Conservation (phyloP, 2,113 vertebrate species). For the Podarcis raffonei region DNA sequence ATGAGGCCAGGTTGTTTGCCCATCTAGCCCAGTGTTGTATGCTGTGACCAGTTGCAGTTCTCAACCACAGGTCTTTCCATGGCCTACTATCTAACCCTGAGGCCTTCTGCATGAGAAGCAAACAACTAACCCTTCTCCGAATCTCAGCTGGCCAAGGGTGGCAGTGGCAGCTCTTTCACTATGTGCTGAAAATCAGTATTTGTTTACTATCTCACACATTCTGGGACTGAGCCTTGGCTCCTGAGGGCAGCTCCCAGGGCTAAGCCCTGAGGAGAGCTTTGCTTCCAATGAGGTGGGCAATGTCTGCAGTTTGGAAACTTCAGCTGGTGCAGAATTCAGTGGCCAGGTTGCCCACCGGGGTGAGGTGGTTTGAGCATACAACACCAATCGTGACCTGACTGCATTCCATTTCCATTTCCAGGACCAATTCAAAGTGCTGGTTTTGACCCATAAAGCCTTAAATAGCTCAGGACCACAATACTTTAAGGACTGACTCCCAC, state of each 20-base stretch:
- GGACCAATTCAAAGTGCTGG: too few species aligned
- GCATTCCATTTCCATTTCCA: too few species aligned
- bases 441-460: too few species aligned
- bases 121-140: too few species aligned
- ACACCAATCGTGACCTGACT: too few species aligned
- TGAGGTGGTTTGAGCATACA: too few species aligned
- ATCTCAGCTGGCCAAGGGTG: neutral
- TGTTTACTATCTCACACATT: neutral
- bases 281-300: neutral
- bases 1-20: neutral
- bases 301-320: too few species aligned
- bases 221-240: neutral
- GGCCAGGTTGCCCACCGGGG: too few species aligned
- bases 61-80: too few species aligned
- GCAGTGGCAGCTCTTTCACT: neutral
- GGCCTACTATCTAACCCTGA: neutral
- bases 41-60: neutral
- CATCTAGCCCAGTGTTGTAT: neutral
- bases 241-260: neutral
- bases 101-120: neutral
- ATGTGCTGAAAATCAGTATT: neutral
- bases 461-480: too few species aligned
- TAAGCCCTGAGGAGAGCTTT: neutral
- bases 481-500: too few species aligned
- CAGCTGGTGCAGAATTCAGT: too few species aligned